phyloP scores from a whole-genome alignment of 2,888 invertebrate genomes.

The Lithophane leautieri region DNA sequence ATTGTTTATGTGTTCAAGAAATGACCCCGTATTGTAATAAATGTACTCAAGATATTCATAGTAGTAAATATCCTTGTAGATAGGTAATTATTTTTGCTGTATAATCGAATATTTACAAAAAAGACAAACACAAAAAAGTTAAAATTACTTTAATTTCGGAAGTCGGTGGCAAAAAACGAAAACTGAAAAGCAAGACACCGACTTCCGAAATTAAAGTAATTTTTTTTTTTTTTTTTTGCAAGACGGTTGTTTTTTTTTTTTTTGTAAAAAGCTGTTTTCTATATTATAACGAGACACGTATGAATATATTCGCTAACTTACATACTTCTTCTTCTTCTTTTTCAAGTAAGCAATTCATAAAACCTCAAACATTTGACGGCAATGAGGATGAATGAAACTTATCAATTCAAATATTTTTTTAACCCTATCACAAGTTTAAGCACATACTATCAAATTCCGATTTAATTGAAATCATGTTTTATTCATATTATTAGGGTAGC shows the following conservation, averaged over 20 bases:
- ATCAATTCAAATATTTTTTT: background rate
- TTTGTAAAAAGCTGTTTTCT: too few relatives aligned
- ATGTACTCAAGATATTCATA: background rate
- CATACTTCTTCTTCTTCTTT: too few relatives aligned
- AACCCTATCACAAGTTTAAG: background rate
- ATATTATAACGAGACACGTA: conserved; percentile 12
- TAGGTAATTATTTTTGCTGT: background rate
- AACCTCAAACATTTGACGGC: background rate
- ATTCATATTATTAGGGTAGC: conserved; percentile 21
- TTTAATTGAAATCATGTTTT: conserved; percentile 17
- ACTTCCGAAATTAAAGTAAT: too few relatives aligned
- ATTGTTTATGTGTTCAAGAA: conserved; percentile 29
- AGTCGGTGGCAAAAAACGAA: too few relatives aligned
- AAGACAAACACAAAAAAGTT: too few relatives aligned
- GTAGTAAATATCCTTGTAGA: background rate
- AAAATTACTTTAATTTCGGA: too few relatives aligned
- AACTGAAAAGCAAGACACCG: too few relatives aligned
- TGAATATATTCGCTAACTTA: conserved; percentile 17
- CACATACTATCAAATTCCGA: conserved; percentile 4
- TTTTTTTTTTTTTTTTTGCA: too few relatives aligned
- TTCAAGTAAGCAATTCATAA: conserved; percentile 14
- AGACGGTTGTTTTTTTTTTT: too few relatives aligned
- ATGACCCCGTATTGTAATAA: conserved; percentile 18
- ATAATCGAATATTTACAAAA: background rate
- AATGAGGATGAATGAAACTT: background rate